Evolutionary conservation across 2,113 vertebrate species (phyloP), one percentile per base, ranked within the genome.

Genomic region (Chinchilla lanigera): DNA sequence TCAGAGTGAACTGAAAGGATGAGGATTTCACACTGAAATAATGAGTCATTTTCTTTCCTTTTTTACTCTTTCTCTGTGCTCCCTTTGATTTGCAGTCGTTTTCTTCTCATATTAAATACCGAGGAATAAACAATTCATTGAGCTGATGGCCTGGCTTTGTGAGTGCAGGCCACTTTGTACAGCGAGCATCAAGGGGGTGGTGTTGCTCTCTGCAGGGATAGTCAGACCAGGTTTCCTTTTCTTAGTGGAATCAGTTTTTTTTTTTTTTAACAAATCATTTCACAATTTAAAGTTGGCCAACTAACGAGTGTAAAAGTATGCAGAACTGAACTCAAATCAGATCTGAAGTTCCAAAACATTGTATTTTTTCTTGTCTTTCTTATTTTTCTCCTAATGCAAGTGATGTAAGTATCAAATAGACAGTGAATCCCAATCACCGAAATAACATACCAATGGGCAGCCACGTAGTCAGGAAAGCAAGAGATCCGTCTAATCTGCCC

Each of bases 11-110:
- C 4, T 58, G 78, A 67, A 96, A 69, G 38, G 69, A 90, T 78
- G 75, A 35, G 44, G 71, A 92, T 90, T 96, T 97, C 90, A 97
- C 65, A 93, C 52, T 33, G 92, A 94, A 58, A 22, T 71, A 80
- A 85, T 89, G 13, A 71, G 33, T 82, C 38, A 92, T 91, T 90
- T 88, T 96, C 35, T 28, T 91, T 73, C 52, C 38, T 20, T 78
- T 63, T 47, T 77, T 14, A 20, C 82, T 75, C 78, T 63, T 24
- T 11, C 14, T 67, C 54, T 78, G 17, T 90, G 26, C n/a, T 69
- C 38, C 80, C 10, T 38, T 93, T 78, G 28, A 92, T 93, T 95
- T 95, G 69, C 20, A 78, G 56, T 95, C 22, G 86, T 90, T 88
- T 97, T 93, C 56, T 92, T 67, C 60, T 90, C n/a, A 19, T 89